A percentile compares a stretch with the other conserved stretches of the same genome.
These are phyloP conservation scores for Myiotriccus ornatus DNA, from an alignment of 2,797 vertebrate species.

Conservation along the genomic window DNA sequence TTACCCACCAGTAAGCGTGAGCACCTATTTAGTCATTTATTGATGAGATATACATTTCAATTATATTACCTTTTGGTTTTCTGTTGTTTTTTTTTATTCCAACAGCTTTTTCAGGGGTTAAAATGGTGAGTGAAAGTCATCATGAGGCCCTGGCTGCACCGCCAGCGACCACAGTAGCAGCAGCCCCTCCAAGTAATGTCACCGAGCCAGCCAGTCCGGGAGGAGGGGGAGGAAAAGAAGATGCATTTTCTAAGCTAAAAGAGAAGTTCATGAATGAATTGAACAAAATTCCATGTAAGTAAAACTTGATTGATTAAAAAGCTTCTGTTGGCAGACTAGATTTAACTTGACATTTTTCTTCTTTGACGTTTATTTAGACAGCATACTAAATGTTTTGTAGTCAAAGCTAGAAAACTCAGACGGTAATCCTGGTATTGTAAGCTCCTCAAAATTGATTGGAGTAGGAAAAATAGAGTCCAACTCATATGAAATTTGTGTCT, in stretches of 20 bases:
- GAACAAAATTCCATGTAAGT: conserved; percentile 97
- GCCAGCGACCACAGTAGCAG: conserved; percentile 79
- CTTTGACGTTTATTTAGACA: neutral
- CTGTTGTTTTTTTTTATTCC: conserved; percentile 4
- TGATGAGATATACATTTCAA: conserved; percentile 34
- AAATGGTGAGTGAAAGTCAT: conserved; percentile 90
- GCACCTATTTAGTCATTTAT: conserved; percentile 34
- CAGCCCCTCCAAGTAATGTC: conserved; percentile 81
- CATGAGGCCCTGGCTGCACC: conserved; percentile 89
- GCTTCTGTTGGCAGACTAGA: neutral
- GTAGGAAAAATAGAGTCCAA: neutral
- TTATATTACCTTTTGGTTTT: conserved; percentile 24
- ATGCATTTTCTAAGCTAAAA: conserved; percentile 94
- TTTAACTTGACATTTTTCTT: neutral
- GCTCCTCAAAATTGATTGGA: neutral
- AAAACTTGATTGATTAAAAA: conserved; percentile 2
- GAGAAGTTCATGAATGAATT: conserved; percentile 99
- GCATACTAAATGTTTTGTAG: neutral
- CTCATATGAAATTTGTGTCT: neutral
- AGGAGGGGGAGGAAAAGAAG: conserved; percentile 85
- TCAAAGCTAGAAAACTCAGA: neutral
- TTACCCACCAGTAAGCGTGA: conserved; percentile 79
- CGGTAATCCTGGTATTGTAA: neutral
- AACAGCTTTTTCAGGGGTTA: conserved; percentile 58
- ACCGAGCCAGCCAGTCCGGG: conserved; percentile 84